phyloP scores from a whole-genome alignment of 2,113 vertebrate genomes.

The Apaloderma vittatum region DNA sequence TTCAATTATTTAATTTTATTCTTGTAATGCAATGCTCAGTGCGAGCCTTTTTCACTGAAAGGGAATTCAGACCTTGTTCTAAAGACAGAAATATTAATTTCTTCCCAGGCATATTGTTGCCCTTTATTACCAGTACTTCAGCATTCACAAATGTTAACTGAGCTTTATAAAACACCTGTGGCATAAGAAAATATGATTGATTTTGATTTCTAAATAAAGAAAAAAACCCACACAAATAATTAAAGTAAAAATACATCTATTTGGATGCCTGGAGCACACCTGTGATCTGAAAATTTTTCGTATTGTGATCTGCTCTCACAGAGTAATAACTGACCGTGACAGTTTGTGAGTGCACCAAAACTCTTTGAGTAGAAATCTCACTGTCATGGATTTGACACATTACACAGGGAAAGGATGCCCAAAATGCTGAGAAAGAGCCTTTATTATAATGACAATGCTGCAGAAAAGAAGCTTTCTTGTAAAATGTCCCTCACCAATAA shows the following conservation, averaged over 20 bases:
- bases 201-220: not conserved
- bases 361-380: not conserved
- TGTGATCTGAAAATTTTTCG: not conserved
- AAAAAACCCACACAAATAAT: not conserved
- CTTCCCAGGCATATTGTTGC: not conserved
- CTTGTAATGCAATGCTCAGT: not conserved
- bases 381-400: not conserved
- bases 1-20: not conserved
- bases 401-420: not conserved
- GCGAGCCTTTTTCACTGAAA: not conserved
- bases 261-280: not conserved
- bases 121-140: not conserved
- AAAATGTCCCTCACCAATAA: not conserved
- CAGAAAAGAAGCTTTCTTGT: not conserved
- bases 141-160: not conserved
- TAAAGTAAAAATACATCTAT: not conserved
- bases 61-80: not conserved
- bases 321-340: not conserved
- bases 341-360: not conserved
- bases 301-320: not conserved
- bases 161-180: not conserved
- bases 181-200: not conserved
- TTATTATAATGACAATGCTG: accelerated
- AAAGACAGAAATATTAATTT: not conserved
- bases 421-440: not conserved